phyloP scores from a whole-genome alignment of 2,888 invertebrate species.

The Sarcophaga carnaria region DNA sequence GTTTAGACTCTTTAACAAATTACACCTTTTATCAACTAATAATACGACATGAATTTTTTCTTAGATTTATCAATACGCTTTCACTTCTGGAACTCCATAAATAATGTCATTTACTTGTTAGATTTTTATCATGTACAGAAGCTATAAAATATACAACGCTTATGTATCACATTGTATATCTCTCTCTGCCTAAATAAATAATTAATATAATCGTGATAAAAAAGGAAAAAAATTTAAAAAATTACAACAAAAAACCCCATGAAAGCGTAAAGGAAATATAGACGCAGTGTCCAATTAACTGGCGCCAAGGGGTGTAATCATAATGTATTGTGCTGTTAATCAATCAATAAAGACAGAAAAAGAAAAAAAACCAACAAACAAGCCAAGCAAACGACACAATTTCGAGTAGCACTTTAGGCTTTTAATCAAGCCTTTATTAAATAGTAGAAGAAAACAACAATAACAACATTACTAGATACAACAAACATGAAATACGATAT shows the following conservation, averaged over 20 bases:
- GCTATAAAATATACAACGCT: conserved; percentile 49
- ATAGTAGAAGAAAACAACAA: neutral
- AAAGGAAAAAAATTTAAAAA: conserved; percentile 12
- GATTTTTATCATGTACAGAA: conserved; percentile 63
- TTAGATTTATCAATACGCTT: neutral
- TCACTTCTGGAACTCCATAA: conserved; percentile 27
- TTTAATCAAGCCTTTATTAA: conserved; percentile 59
- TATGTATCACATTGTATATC: conserved; percentile 6
- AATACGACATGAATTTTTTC: too few relatives aligned
- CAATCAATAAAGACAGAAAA: conserved; percentile 41
- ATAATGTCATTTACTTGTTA: conserved; percentile 42
- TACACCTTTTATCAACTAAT: too few relatives aligned
- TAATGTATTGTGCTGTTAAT: conserved; percentile 52
- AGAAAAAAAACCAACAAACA: conserved; percentile 21
- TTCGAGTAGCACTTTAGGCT: conserved; percentile 58
- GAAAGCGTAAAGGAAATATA: conserved; percentile 34
- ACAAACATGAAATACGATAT: conserved; percentile 55
- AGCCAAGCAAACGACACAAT: conserved; percentile 20
- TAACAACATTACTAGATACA: neutral
- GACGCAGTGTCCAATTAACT: conserved; percentile 54
- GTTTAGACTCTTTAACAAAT: too few relatives aligned
- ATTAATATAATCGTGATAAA: conserved; percentile 61
- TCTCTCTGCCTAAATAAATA: conserved; percentile 45
- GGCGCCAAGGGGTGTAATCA: conserved; percentile 67
- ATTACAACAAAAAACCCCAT: neutral